phyloP scores from a whole-genome alignment of 2,888 invertebrate species.

The Parasteatoda lunata region DNA sequence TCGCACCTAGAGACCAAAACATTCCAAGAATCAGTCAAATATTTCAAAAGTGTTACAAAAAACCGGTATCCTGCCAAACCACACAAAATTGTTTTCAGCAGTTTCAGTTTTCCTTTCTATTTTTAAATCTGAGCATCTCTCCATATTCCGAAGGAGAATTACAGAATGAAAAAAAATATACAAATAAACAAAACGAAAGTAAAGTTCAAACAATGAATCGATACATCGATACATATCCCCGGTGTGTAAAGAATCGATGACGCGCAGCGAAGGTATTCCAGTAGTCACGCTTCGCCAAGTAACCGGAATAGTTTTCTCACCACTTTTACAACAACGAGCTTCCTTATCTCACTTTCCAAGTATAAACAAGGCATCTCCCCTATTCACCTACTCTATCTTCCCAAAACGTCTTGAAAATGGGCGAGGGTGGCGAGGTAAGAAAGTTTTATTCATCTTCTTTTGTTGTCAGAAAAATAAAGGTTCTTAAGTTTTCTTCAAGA shows the following conservation, averaged over 20 bases:
- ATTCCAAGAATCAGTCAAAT: no score
- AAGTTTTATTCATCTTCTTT: slow-evolving; percentile 3
- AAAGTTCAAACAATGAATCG: neutral
- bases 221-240: slow-evolving; percentile 5
- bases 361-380: neutral
- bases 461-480: neutral
- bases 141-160: no score
- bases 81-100: no score
- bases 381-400: neutral
- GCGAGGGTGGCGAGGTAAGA: neutral
- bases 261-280: neutral
- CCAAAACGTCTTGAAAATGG: neutral
- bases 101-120: no score
- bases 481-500: neutral
- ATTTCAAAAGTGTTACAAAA: no score
- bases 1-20: no score
- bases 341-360: slow-evolving; percentile 2
- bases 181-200: neutral
- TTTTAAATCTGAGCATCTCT: no score
- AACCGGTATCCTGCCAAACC: no score
- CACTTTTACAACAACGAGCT: neutral
- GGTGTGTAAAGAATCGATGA: slow-evolving; percentile 3
- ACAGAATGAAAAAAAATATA: neutral
- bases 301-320: neutral
- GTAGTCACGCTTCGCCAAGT: neutral